Base-by-base conservation (phyloP, 2,888 invertebrate species). In the Reticulitermes lucifugus region DNA sequence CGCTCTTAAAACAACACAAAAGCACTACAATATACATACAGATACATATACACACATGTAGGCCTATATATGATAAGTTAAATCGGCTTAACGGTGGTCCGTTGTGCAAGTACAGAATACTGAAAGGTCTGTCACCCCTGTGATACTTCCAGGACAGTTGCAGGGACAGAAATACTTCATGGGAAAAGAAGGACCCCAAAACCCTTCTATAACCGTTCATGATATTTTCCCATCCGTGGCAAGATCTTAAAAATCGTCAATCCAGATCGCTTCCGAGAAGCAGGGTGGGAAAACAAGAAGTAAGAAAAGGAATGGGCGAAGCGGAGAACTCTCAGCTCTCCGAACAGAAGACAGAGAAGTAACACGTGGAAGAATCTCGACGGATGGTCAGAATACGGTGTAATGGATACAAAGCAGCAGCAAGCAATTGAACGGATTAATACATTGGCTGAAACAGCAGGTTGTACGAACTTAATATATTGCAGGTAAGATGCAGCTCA, bases 221-320 rank as follows among this genome's bases (percentile, higher is more conserved):
- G 84, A 84, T 77, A 60, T 43, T 77, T 77, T 84, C 79, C 77
- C 79, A 84, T 79, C 77, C 79, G 41, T 79, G 59, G 83, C 83
- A 83, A 75, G 84, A 84, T 84, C 79, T 77, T 79, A 84, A 84
- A 35, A 84, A 84, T 84, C 84, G 84, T 79, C 84, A 84, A 84
- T 84, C 84, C 84, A 60, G 77, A 84, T 77, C 60, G 43, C 81
- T 81, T 70, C 22, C 51, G 10, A 75, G 83, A 75, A 35, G 51
- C 41, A 59, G 75, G 22, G 75, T n/a, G n/a, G 41, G 35, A n/a
- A 55, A 73, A 65, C 65, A 81, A 35, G 43, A 75, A 22, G 71
- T 21, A 71, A 71, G 71, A 71, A 83, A 35, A 25, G 71, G n/a
- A 55, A 71, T 35, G 21, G 22, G 73, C 2, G 35, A 12, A 29